Conservation (phyloP, 2,797 vertebrate genomes). For the Notolepis coatsorum region DNA sequence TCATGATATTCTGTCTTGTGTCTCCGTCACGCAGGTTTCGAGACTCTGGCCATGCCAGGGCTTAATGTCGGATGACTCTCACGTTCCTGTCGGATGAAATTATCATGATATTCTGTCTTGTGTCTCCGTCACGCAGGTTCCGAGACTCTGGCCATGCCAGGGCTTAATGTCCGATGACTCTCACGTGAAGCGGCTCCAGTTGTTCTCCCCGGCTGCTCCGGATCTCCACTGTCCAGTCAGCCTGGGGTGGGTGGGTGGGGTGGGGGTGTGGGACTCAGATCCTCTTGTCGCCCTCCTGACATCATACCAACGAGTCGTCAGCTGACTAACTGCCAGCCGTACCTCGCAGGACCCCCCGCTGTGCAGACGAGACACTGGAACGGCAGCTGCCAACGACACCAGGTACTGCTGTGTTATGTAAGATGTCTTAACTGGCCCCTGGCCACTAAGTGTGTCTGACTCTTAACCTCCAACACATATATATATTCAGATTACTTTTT, state of each 20-base stretch:
- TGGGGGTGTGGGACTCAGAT: constrained; percentile 34
- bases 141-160: background rate
- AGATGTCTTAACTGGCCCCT: too few species aligned
- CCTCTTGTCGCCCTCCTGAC: constrained; percentile 45
- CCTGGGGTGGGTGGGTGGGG: constrained; percentile 14
- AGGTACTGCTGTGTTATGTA: background rate
- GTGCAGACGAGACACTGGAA: constrained; percentile 3
- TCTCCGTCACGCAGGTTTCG: constrained; percentile 10
- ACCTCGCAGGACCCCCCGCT: constrained; percentile 41
- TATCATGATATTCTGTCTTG: background rate
- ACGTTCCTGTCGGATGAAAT: too few species aligned
- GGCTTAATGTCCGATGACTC: constrained; percentile 22
- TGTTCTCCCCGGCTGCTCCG: constrained; percentile 4
- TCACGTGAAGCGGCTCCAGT: constrained; percentile 29
- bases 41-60: background rate
- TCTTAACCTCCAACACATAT: too few species aligned
- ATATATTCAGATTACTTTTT: too few species aligned
- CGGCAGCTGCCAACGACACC: constrained; percentile 25
- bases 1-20: background rate
- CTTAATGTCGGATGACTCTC: constrained; percentile 29
- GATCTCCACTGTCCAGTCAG: constrained; percentile 26
- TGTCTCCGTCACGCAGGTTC: constrained; percentile 11
- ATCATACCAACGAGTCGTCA: constrained; percentile 55
- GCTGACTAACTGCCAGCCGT: constrained; percentile 60
- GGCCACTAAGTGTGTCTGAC: too few species aligned